These are phyloP conservation scores for Antrozous pallidus DNA, from an alignment of 2,797 vertebrate species.

Conservation along the genomic window DNA sequence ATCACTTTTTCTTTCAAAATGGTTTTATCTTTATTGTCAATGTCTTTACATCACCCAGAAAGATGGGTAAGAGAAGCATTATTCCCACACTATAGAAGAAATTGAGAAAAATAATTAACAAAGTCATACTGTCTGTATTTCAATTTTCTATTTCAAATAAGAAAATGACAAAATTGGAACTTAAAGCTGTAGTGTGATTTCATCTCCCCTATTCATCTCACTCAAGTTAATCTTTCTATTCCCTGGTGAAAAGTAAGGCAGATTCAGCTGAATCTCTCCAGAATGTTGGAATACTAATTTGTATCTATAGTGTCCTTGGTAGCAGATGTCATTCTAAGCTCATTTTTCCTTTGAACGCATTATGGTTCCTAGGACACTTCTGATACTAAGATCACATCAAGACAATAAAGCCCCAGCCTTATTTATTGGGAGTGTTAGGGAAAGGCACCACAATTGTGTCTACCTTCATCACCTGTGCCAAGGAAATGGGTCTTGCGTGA, in stretches of 20 bases:
- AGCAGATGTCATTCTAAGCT: not conserved
- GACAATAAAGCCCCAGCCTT: not conserved
- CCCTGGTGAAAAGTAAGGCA: not conserved
- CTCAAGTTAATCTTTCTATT: not conserved
- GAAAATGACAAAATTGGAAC: not conserved
- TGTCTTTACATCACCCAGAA: not conserved
- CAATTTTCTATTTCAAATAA: constrained; percentile 23
- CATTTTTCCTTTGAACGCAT: constrained; percentile 27
- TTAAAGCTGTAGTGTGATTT: not conserved
- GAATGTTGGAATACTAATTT: not conserved
- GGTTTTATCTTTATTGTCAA: not conserved
- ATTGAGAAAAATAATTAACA: not conserved
- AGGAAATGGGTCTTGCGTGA: not conserved
- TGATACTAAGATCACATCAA: not conserved
- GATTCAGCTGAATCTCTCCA: not conserved
- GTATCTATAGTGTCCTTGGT: not conserved
- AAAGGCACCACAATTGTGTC: not conserved
- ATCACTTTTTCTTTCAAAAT: not conserved
- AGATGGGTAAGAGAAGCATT: not conserved
- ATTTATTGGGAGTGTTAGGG: not conserved
- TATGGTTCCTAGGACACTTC: not conserved
- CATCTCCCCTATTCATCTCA: not conserved
- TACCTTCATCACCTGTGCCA: not conserved
- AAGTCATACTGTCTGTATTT: not conserved
- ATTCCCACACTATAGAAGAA: not conserved